Evolutionary conservation across 2,113 vertebrate genomes (phyloP).

Genomic region (Casuarius casuarius): DNA sequence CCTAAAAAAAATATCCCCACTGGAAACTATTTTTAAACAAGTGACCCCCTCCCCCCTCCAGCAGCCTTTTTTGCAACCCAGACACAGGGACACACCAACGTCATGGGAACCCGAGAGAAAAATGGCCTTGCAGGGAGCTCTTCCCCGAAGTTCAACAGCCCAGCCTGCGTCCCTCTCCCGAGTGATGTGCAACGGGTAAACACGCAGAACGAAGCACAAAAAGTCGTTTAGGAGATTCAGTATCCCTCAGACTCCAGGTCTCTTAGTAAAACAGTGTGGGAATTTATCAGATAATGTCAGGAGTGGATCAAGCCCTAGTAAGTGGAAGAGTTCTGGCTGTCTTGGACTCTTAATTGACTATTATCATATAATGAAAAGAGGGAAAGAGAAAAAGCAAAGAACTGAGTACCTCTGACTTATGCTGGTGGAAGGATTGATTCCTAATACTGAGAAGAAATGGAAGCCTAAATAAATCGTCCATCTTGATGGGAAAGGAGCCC

Average conservation of each 20-base stretch:
- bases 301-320: not conserved
- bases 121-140: not conserved
- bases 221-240: not conserved
- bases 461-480: conserved; percentile 22
- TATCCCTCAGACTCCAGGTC: rapidly evolving
- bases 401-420: not conserved
- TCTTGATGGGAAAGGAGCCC: not conserved
- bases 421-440: not conserved
- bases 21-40: not conserved
- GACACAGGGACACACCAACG: not conserved
- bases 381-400: not conserved
- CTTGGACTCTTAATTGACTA: not conserved
- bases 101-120: not conserved
- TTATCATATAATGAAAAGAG: not conserved
- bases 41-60: too few relatives aligned
- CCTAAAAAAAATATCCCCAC: rapidly evolving
- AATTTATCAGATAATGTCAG: not conserved
- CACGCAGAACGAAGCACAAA: not conserved
- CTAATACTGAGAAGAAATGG: not conserved
- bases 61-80: not conserved
- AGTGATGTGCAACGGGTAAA: not conserved
- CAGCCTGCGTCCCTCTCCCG: not conserved
- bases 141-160: not conserved
- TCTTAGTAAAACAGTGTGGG: not conserved
- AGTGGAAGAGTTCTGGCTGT: not conserved